Conservation (phyloP, 1,140 invertebrate genomes). For the Odontomachus brunneus region DNA sequence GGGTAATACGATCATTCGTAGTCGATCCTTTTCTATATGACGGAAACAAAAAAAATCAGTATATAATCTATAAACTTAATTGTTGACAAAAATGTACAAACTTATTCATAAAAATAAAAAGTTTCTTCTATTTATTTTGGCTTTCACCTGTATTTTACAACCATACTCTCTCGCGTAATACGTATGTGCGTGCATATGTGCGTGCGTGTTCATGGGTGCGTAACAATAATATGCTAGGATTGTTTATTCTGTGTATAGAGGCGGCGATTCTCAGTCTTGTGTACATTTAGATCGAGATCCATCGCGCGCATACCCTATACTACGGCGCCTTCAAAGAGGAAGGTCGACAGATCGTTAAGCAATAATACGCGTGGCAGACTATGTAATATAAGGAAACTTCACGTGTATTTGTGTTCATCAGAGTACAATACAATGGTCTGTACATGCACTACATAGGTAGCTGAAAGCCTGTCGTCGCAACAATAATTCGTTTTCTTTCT, state of each 20-base stretch:
- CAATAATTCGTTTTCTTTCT: neutral
- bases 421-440: slow-evolving; percentile 59
- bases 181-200: neutral
- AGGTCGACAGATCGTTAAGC: neutral
- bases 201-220: too few species aligned
- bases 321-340: too few species aligned
- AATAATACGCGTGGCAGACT: neutral
- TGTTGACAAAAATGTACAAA: slow-evolving; percentile 80
- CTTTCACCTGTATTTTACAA: slow-evolving; percentile 65
- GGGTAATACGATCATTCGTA: slow-evolving; percentile 54
- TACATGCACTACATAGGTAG: slow-evolving; percentile 53
- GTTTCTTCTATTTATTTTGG: slow-evolving; percentile 75
- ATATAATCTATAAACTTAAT: slow-evolving; percentile 74
- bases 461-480: slow-evolving; percentile 51
- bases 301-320: too few species aligned
- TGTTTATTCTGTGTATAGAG: slow-evolving; percentile 12
- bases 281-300: neutral
- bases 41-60: slow-evolving; percentile 43
- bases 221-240: neutral
- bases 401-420: slow-evolving; percentile 54
- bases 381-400: slow-evolving; percentile 47
- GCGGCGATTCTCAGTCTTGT: neutral
- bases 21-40: slow-evolving; percentile 67
- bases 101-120: slow-evolving; percentile 80
- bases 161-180: slow-evolving; percentile 2